Base-by-base conservation (phyloP, 2,797 vertebrate genomes). In the Thalassophryne amazonica region DNA sequence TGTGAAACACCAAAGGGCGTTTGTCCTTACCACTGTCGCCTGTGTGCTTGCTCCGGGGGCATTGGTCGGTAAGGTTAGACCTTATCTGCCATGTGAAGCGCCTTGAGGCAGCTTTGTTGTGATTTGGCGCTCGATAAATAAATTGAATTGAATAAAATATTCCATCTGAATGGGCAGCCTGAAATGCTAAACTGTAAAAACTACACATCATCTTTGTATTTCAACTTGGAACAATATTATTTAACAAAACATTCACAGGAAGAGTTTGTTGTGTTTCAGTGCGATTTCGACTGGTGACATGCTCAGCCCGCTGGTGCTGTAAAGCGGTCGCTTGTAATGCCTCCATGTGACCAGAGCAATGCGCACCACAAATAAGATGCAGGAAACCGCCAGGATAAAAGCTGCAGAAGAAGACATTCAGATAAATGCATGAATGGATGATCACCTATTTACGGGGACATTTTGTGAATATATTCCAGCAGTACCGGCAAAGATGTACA, bases 401-500 rank as follows among this genome's bases (percentile, higher is more conserved):
- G 39, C 86, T 89, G 66, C 2, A 36, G 31, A 56, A 30, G 1
- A 41, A n/a, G 4, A 56, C n/a, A 43, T 43, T n/a, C 6, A 45
- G 14, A 46, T 12, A 33, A 23, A 6, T 7, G 1, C 13, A 3
- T 18, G 1, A 31, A 30, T 36, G 2, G 31, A 42, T 34, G 4
- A 20, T 34, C 1, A 5, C n/a, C n/a, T n/a, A 19, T 17, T 4
- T 8, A 15, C 0, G 29, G 0, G 29, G 6, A 23, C 31, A 13
- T 21, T 1, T 1, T 25, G 33, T 7, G 8, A 33, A 22, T 38
- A n/a, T n/a, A n/a, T n/a, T 27, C 6, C 49, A 21, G 45, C 17
- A 5, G 8, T 73, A 93, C 89, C 91, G 82, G 76, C 65, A 65
- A 88, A 90, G 46, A 82, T 45, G 11, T 69, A 35, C 0, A 76